Base-by-base conservation (phyloP, 1,140 invertebrate species). In the Delia radicum region DNA sequence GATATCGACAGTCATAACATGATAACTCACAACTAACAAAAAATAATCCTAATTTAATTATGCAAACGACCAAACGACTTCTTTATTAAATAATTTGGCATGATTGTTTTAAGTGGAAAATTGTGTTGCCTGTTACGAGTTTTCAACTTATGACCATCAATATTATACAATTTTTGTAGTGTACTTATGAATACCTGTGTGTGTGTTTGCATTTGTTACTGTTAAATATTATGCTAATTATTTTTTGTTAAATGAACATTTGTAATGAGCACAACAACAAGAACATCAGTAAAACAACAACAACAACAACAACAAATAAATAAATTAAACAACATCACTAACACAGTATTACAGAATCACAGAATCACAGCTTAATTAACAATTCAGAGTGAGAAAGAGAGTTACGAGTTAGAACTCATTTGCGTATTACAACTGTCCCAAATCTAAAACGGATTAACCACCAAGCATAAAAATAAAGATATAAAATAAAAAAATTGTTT, bases 221-320 rank as follows among this genome's bases (percentile, higher is more conserved):
- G 48, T 55, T 55, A 55, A 55, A 55, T 55, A 55, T 55, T 55
- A 55, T 55, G 48, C 48, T 55, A 55, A 55, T 55, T 55, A 55
- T 55, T 55, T 55, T 55, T 55, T 55, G 48, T 55, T 55, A 18
- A 55, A 55, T 55, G 48, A 55, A 55, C 48, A 55, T 55, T 55
- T 55, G 48, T 55, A 55, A 55, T 55, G 48, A 55, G 48, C 24
- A 55, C 48, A 55, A 55, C 48, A 55, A 55, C 48, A 55, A 21
- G 18, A 21, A 55, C 21, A 21, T 7, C 15, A 55, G 21, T 21
- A 21, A 55, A 1, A 55, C 15, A 55, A 55, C 48, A 55, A 55
- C 21, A 55, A 24, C 48, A 55, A 5, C n/a, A 55, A n/a, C 46
- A 15, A 46, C 42, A 46, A 46, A 8, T 46, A 8, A 3, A 46